A percentile compares a stretch with the other conserved stretches of the same genome.
Conservation (phyloP, 2,113 vertebrate genomes). For the Leucopsar rothschildi region DNA sequence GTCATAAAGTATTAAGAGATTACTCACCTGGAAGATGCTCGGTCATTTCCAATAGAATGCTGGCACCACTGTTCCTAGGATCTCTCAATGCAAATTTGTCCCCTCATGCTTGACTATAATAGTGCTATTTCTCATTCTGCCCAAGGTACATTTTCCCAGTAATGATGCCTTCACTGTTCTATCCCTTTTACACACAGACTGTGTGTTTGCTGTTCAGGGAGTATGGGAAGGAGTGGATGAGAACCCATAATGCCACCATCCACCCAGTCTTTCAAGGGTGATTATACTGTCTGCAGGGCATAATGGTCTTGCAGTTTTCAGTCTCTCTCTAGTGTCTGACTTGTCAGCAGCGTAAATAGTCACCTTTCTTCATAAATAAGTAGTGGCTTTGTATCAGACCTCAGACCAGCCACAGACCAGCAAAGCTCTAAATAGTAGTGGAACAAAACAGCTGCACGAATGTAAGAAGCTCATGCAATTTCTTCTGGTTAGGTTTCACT, state of each 20-base stretch:
- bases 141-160: not conserved
- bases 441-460: not conserved
- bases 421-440: not conserved
- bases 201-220: not conserved
- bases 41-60: not conserved
- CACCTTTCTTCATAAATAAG: not conserved
- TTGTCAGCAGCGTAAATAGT: not conserved
- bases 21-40: not conserved
- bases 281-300: not conserved
- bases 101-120: not conserved
- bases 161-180: not conserved
- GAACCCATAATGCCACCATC: not conserved
- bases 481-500: constrained; percentile 30
- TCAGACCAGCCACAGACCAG: not conserved
- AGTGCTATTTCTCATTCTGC: not conserved
- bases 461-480: constrained; percentile 1
- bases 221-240: not conserved
- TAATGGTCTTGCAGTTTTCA: not conserved
- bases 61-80: not conserved
- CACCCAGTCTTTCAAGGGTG: not conserved
- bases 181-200: not conserved
- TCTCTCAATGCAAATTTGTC: not conserved
- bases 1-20: not conserved
- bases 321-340: not conserved
- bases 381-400: not conserved